Percentiles rank a stretch among this genome's conserved stretches.
These are phyloP conservation scores for Chunga burmeisteri DNA, from an alignment of 2,113 vertebrate genomes.

Conservation along the genomic window DNA sequence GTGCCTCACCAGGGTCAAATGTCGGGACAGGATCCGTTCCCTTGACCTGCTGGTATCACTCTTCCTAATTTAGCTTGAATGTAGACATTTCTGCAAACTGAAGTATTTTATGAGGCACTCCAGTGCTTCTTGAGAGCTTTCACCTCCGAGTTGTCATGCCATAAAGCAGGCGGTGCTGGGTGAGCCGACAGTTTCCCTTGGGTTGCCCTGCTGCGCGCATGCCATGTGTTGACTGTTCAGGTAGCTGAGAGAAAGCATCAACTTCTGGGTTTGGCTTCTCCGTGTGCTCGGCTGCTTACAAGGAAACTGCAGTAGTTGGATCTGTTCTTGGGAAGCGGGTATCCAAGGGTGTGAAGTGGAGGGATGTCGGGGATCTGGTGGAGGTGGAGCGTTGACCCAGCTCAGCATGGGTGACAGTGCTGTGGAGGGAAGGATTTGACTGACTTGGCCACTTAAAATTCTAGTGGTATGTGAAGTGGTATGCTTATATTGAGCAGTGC, in stretches of 20 bases:
- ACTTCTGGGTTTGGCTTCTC: background rate
- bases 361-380: background rate
- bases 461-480: background rate
- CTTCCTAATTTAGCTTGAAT: background rate
- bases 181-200: background rate
- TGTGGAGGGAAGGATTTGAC: background rate
- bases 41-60: background rate
- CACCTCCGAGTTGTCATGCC: background rate
- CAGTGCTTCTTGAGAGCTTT: background rate
- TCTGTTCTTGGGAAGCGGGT: background rate
- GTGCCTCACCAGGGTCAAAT: background rate
- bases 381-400: background rate
- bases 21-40: background rate
- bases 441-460: background rate
- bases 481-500: background rate
- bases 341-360: background rate
- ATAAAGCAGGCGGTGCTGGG: background rate
- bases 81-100: background rate
- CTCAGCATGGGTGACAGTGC: background rate
- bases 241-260: background rate
- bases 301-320: background rate
- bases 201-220: background rate
- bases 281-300: background rate
- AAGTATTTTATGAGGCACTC: background rate
- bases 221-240: fast-evolving